Conservation (phyloP, 2,888 invertebrate species). For the Anthrax anthrax region DNA sequence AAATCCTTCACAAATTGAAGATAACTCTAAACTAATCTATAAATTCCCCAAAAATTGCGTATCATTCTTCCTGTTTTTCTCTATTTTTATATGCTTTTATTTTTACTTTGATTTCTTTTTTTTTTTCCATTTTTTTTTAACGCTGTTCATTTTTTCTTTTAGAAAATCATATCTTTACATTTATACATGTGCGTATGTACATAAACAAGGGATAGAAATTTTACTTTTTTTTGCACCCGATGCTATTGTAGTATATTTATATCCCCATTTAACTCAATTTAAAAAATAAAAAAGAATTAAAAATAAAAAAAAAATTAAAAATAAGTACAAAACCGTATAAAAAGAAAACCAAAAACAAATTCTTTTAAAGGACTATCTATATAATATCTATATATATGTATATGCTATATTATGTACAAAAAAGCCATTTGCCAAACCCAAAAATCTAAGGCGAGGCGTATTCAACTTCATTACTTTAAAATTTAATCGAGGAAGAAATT, state of each 20-base stretch:
- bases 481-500: constrained; percentile 6
- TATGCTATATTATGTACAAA: no score
- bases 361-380: background rate
- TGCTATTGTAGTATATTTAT: background rate
- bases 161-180: constrained; percentile 5
- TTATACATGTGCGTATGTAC: no score
- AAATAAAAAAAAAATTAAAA: no score
- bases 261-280: no score
- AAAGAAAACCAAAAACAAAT: no score
- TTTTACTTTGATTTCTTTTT: background rate
- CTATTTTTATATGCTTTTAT: background rate
- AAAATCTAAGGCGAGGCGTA: constrained; percentile 6
- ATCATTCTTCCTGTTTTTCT: background rate
- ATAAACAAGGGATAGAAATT: background rate
- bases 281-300: no score
- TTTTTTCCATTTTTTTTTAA: no score
- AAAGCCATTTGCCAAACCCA: constrained; percentile 4
- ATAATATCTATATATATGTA: no score
- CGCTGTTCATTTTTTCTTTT: background rate
- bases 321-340: no score
- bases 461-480: constrained; percentile 6
- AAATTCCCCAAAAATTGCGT: constrained; percentile 3
- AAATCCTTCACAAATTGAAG: constrained; percentile 8
- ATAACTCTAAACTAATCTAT: constrained; percentile 8
- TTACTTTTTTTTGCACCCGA: background rate